These are phyloP conservation scores for Podabrus alpinus DNA, from an alignment of 2,888 invertebrate species.

Conservation along the genomic window DNA sequence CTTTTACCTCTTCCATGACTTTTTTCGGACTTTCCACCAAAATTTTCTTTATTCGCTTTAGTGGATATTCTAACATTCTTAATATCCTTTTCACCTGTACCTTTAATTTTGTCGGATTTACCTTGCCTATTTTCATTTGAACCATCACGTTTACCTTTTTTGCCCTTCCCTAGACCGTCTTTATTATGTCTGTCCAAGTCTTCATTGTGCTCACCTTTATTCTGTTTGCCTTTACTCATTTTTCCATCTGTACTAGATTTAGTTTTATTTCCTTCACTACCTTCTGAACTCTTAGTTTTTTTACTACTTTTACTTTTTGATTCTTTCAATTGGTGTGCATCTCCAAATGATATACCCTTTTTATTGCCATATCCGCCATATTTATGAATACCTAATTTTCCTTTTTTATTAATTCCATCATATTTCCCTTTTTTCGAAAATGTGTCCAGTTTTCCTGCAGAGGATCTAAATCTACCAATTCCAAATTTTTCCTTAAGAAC, in stretches of 20 bases:
- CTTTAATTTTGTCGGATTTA: background rate
- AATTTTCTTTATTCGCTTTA: background rate
- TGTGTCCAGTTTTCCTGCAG: background rate
- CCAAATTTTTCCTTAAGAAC: background rate
- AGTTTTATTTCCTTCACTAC: background rate
- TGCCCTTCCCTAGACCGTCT: background rate
- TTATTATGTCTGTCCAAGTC: background rate
- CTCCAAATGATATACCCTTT: background rate
- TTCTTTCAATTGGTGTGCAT: background rate
- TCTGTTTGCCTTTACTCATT: background rate
- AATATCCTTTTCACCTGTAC: background rate
- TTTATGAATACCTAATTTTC: background rate
- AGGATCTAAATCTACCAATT: background rate
- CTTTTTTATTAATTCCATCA: background rate
- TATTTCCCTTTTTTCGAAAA: background rate
- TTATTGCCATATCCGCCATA: background rate
- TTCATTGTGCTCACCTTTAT: background rate
- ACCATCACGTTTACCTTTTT: background rate
- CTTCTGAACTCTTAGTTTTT: background rate
- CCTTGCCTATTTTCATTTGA: background rate
- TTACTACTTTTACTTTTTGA: background rate
- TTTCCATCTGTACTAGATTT: background rate
- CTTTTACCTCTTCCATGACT: background rate
- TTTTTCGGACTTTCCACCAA: background rate
- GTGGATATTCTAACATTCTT: background rate